Conservation (phyloP, 2,797 vertebrate genomes). For the Lithobates sylvaticus region DNA sequence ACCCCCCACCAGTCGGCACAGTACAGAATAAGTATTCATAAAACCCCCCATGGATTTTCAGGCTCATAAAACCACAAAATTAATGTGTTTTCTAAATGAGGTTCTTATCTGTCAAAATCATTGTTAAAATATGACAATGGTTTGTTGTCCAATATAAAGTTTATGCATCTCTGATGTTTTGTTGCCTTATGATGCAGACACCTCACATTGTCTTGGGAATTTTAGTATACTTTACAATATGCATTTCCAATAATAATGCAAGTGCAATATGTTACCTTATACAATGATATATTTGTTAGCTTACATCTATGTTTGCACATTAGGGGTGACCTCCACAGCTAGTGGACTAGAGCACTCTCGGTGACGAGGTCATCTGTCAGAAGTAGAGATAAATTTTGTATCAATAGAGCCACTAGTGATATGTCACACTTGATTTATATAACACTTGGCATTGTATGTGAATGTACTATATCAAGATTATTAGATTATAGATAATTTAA, state of each 20-base stretch:
- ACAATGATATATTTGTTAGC: slow-evolving; percentile 21
- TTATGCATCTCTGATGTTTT: background rate
- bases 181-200: background rate
- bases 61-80: slow-evolving; percentile 24
- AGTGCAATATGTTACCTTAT: slow-evolving; percentile 14
- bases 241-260: background rate
- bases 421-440: slow-evolving; percentile 61
- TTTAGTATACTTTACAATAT: background rate
- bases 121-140: slow-evolving; percentile 19
- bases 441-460: slow-evolving; percentile 62
- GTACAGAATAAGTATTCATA: slow-evolving; percentile 51
- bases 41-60: slow-evolving; percentile 27
- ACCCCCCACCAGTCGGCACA: slow-evolving; percentile 20
- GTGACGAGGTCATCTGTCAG: slow-evolving; percentile 60
- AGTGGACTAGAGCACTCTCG: slow-evolving; percentile 43
- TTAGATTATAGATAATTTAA: slow-evolving; percentile 63
- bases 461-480: slow-evolving; percentile 62
- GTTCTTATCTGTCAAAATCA: slow-evolving; percentile 34
- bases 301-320: slow-evolving; percentile 28
- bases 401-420: slow-evolving; percentile 60
- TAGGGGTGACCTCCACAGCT: slow-evolving; percentile 55
- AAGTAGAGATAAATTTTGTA: slow-evolving; percentile 59
- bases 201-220: slow-evolving; percentile 3
- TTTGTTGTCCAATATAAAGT: slow-evolving; percentile 2
- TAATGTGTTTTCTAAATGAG: slow-evolving; percentile 43